Conservation (phyloP, 2,888 invertebrate genomes). For the Chrysomela aeneicollis region DNA sequence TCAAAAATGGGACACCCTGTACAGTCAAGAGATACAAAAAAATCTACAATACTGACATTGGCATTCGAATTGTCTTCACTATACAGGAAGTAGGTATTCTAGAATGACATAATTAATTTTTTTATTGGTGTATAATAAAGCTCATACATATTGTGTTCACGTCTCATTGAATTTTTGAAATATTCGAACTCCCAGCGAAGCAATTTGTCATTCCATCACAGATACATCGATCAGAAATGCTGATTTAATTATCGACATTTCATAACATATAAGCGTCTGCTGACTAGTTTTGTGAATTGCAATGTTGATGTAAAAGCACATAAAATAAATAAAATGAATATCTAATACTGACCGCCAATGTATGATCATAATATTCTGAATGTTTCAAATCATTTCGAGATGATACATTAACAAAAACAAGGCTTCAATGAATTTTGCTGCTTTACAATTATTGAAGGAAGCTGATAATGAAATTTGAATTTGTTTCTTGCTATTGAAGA, state of each 20-base stretch:
- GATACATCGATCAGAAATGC: not conserved
- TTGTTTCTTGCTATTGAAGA: no score
- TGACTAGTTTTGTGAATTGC: not conserved
- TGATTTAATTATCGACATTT: conserved; percentile 2
- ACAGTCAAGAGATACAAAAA: no score
- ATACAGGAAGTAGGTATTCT: no score
- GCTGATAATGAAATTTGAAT: no score
- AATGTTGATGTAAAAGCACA: not conserved
- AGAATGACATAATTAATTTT: no score
- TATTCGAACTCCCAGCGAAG: not conserved
- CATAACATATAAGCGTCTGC: not conserved
- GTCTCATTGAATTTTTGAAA: not conserved
- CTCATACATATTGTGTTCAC: not conserved
- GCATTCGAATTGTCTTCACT: no score
- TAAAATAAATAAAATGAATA: not conserved
- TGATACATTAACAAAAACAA: no score
- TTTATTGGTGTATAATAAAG: no score
- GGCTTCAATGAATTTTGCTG: no score
- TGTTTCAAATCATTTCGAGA: not conserved
- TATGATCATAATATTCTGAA: not conserved
- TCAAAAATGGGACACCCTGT: no score
- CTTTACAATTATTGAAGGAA: no score
- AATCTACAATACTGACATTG: no score
- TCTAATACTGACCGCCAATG: not conserved
- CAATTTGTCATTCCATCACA: not conserved